Evolutionary conservation across 2,113 vertebrate genomes (phyloP), one percentile per base, ranked within the genome.

Genomic region (Smithornis capensis): DNA sequence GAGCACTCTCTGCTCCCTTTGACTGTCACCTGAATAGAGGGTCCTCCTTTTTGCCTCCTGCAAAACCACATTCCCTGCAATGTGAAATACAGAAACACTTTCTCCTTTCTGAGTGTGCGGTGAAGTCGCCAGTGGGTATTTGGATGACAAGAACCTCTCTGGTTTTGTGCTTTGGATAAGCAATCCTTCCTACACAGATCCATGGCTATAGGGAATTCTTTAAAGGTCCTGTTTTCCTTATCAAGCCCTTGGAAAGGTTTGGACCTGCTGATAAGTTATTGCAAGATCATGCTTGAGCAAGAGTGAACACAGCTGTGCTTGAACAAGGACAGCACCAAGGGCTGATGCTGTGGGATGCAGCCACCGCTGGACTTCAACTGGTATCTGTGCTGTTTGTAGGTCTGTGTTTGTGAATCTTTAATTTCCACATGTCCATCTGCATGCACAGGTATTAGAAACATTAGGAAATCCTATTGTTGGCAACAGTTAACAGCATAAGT

Each of bases 1-100:
- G 40, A 92, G 75, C 75, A 65, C 80, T 85, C 87, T 68, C 71
- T 1, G 6, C 83, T 92, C 80, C 90, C 53, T 93, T 94, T 92
- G 71, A 95, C 87, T 63, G 49, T n/a, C 6, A 56, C 86, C 80
- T 93, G 83, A 96, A 96, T 81, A 83, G 80, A 78, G 64, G 83
- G 37, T 80, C 28, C 79, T 92, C 76, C 64, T 79, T 62, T 56
- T 44, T 64, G 35, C 65, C 17, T 75, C 52, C 56, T 77, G 69
- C 76, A 57, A 80, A 86, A 35, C 49, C 29, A 24, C 5, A 0
- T 44, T 45, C 47, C 71, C 24, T 4, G 4, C 35, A 55, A 38
- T 0, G 1, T 10, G 31, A 74, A 42, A 28, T 16, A 4, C 42
- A 73, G 67, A 23, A 44, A n/a, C 0, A 0, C 38, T 22, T 63